Base-by-base conservation (phyloP, 2,888 invertebrate species). In the Byasa hedistus region DNA sequence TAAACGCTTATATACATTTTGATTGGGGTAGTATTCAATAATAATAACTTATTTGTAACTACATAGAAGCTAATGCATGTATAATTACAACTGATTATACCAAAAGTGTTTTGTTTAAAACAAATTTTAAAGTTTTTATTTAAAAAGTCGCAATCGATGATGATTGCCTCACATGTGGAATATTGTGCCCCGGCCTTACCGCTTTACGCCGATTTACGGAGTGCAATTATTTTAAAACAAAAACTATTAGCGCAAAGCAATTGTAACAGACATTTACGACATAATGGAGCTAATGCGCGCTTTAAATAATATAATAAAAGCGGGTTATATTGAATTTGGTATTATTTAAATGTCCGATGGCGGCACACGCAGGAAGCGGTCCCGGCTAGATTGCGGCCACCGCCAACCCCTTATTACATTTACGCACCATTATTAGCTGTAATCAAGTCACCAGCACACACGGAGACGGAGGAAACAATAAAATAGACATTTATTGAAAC, bases 361-460 rank as follows among this genome's bases (percentile, higher is more conserved):
- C 8, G 78, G 74, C 70, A 79, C 79, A 86, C 83, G 85, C 80
- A 87, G 85, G 84, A 86, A 86, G 80, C 75, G 68, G 65, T 60
- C 68, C 72, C 76, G 73, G 60, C 73, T 72, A 79, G 85, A 87
- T 86, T 87, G 82, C 83, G 73, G 78, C 76, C 76, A 65, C 72
- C 72, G 75, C 76, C 83, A 85, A 84, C 83, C 87, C 83, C 82
- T 86, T 80, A 90, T 91, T 90, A 90, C 76, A 79, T 88, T 86
- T 88, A 87, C 85, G 80, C 85, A 78, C 85, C 79, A 84, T 81
- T 82, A 89, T 89, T 89, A 89, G 80, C 75, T 79, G 75, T 83
- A 89, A 89, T 89, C 86, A 85, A 86, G 72, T 81, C 82, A 78
- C 82, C 87, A 87, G 85, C 89, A 87, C 86, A 88, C 82, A 89